phyloP scores from a whole-genome alignment of 35 echinoderm and acorn worm species.

The Apostichopus japonicus region DNA sequence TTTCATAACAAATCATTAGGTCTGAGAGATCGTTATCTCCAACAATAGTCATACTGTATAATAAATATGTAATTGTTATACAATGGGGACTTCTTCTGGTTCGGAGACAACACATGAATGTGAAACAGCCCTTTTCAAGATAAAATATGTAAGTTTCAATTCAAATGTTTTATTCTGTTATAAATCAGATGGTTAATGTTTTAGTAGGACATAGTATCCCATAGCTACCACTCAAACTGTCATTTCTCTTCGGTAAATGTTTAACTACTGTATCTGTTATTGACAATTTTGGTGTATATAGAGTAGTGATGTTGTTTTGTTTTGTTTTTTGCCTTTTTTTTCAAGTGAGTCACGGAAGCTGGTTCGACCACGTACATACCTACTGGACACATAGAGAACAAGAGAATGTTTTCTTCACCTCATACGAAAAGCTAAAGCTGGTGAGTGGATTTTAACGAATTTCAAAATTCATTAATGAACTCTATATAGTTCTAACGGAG shows the following conservation, averaged over 20 bases:
- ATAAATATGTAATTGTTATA: too few species aligned
- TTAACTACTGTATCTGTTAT: background rate
- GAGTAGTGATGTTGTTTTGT: background rate
- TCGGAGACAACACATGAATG: too few species aligned
- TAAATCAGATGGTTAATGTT: background rate
- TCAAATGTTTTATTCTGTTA: background rate
- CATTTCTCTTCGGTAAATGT: background rate
- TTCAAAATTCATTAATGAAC: too few species aligned
- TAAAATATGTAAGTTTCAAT: background rate
- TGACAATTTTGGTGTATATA: background rate
- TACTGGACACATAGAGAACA: conserved; percentile 12
- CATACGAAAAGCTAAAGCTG: conserved; percentile 9
- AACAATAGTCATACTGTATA: too few species aligned
- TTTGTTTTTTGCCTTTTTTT: background rate
- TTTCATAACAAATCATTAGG: too few species aligned
- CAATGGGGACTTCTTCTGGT: too few species aligned
- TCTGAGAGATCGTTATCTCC: too few species aligned
- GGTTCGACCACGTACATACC: conserved; percentile 36
- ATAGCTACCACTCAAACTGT: background rate
- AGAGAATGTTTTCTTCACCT: conserved; percentile 29
- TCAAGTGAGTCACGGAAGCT: conserved; percentile 19
- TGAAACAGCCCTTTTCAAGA: too few species aligned
- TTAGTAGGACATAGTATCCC: background rate
- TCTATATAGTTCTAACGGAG: too few species aligned
- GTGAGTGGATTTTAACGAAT: background rate